A percentile compares a stretch with the other conserved stretches of the same genome.
Conservation (phyloP, 2,888 invertebrate genomes). For the Selenia dentaria region DNA sequence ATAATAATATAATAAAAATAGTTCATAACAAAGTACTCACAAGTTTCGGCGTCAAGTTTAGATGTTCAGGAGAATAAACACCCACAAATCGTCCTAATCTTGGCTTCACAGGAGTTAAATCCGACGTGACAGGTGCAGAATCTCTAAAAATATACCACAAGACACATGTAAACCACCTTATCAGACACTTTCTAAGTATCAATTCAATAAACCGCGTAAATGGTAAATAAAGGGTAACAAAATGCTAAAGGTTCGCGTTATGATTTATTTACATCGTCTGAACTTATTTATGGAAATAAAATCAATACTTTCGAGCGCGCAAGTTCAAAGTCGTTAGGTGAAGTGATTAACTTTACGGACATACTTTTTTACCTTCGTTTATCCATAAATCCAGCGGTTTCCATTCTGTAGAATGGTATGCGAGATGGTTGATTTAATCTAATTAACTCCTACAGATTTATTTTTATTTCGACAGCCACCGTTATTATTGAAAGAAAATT, state of each 20-base stretch:
- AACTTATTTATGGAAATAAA: constrained; percentile 78
- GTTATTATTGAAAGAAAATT: too few relatives aligned
- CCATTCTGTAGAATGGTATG: constrained; percentile 48
- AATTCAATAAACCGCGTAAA: constrained; percentile 24
- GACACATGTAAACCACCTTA: constrained; percentile 9
- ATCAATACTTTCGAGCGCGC: constrained; percentile 81
- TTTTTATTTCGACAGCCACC: too few relatives aligned
- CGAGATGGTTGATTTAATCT: too few relatives aligned
- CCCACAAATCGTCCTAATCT: constrained; percentile 72
- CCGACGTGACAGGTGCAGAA: constrained; percentile 49
- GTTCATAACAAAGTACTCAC: constrained; percentile 52
- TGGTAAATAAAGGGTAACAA: constrained; percentile 45
- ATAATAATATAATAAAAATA: too few relatives aligned
- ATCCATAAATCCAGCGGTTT: constrained; percentile 44
- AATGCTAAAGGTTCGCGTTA: constrained; percentile 60
- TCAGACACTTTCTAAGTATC: constrained; percentile 29
- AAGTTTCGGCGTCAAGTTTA: constrained; percentile 72
- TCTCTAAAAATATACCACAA: constrained; percentile 44
- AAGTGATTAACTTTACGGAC: not conserved
- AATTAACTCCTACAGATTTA: too few relatives aligned
- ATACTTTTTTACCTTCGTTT: constrained; percentile 53
- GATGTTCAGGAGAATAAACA: constrained; percentile 78
- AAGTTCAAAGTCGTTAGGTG: constrained; percentile 63
- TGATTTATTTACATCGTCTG: constrained; percentile 82
- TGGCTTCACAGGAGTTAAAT: constrained; percentile 64